Conservation (phyloP, 1,140 invertebrate genomes). For the Agrypnia vestita region DNA sequence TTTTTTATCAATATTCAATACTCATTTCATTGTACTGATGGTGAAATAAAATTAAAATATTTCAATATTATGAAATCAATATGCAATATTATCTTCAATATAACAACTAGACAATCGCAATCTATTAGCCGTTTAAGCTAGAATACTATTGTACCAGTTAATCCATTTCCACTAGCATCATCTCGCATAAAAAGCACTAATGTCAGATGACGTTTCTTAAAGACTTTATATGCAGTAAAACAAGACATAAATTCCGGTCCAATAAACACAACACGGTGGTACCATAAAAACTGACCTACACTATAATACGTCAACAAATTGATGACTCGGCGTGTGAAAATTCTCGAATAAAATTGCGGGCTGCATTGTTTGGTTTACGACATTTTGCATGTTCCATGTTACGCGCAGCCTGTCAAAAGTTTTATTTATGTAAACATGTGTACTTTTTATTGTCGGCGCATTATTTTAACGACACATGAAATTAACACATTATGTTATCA, state of each 20-base stretch:
- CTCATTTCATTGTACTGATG: too few relatives aligned
- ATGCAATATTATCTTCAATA: too few relatives aligned
- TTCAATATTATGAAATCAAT: too few relatives aligned
- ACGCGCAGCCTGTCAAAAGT: conserved; percentile 37
- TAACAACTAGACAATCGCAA: too few relatives aligned
- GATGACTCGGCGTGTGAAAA: conserved; percentile 43
- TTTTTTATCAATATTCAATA: too few relatives aligned
- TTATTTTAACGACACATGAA: conserved; percentile 39
- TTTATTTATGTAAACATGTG: conserved; percentile 41
- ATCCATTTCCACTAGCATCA: too few relatives aligned
- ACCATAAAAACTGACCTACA: conserved; percentile 60
- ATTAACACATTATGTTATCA: conserved; percentile 25
- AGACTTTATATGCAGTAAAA: too few relatives aligned
- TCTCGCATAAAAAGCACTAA: too few relatives aligned
- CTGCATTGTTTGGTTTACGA: conserved; percentile 44
- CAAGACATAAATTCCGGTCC: conserved; percentile 54
- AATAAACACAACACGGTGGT: conserved; percentile 56
- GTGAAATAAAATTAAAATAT: too few relatives aligned
- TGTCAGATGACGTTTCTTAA: too few relatives aligned
- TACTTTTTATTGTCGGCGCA: conserved; percentile 42
- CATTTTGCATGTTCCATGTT: conserved; percentile 39
- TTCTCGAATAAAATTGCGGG: conserved; percentile 34
- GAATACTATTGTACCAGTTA: too few relatives aligned
- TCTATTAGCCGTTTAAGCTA: too few relatives aligned
- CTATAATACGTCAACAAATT: conserved; percentile 42